Base-by-base conservation (phyloP, 2,888 invertebrate species). In the Polyommatus iphigenia region DNA sequence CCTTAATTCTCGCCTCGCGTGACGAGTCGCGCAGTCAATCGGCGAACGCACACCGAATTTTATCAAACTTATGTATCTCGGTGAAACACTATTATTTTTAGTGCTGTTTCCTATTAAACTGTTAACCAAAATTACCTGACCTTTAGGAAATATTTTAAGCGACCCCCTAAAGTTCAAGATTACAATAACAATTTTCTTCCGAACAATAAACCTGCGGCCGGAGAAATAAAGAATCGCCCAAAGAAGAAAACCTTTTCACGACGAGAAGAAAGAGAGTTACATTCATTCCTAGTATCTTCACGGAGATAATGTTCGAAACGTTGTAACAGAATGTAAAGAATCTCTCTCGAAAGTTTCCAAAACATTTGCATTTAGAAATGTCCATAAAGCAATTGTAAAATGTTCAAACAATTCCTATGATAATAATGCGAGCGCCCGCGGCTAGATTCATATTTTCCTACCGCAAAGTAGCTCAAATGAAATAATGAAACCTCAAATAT, bases 1-100 rank as follows among this genome's bases (percentile, higher is more conserved):
- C 81, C 82, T 82, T 86, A 86, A 87, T 86, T 85, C 83, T 82
- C 81, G 82, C 83, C 83, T 87, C 84, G 87, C 86, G 87, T 87
- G 86, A 83, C 84, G 82, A 82, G 81, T 83, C 79, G 79, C 80
- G 80, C 81, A 83, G 82, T 82, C 82, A 84, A 84, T 85, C 82
- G 82, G 82, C 81, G 81, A 82, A 82, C 80, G 79, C 81, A 82
- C 78, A 82, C 81, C 77, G 79, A 81, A 81, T 83, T 78, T 72
- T 83, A 82, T 83, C 81, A 79, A 82, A 79, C 78, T 75, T 79
- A 79, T 78, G 77, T 80, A 81, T 81, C 46, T 32, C 59, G 57
- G 36, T 73, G 59, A 46, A 46, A 78, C 46, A 62, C 29, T 75
- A 29, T 50, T 75, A 75, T 75, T 73, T 72, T 73, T 75, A 29